Evolutionary conservation across 2,797 vertebrate genomes (phyloP).

Genomic region (Macropodus opercularis): DNA sequence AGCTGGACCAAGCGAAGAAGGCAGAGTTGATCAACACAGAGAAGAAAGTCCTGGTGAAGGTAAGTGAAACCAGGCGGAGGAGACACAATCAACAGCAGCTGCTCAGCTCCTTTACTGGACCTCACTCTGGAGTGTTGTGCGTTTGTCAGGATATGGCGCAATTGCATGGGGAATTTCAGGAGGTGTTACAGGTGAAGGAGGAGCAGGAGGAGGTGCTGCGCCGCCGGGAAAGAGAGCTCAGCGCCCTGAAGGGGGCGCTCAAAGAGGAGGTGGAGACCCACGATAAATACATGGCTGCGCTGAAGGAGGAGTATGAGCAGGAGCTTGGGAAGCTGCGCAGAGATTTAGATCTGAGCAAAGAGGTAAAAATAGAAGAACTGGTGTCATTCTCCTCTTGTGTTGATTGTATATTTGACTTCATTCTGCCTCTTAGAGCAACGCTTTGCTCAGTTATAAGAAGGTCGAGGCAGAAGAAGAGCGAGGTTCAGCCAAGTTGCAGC

Average conservation of each 20-base stretch:
- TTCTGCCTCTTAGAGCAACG: conserved; percentile 77
- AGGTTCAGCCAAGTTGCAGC: conserved; percentile 61
- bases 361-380: conserved; percentile 73
- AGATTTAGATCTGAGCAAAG: conserved; percentile 82
- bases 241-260: conserved; percentile 89
- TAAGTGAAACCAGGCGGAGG: conserved; percentile 62
- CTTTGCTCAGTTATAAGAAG: conserved; percentile 80
- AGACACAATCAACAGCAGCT: conserved; percentile 22
- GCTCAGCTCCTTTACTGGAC: background rate
- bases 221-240: conserved; percentile 89
- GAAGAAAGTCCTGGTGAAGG: conserved; percentile 88
- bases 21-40: conserved; percentile 79
- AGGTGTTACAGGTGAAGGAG: conserved; percentile 86
- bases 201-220: conserved; percentile 91
- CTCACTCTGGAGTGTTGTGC: background rate
- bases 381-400: background rate
- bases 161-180: conserved; percentile 87
- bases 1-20: conserved; percentile 88
- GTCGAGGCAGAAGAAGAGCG: conserved; percentile 75
- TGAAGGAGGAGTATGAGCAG: conserved; percentile 88
- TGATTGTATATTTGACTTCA: background rate
- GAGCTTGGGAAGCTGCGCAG: conserved; percentile 83
- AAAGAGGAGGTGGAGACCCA: conserved; percentile 94
- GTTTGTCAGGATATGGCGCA: conserved; percentile 84
- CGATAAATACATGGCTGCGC: conserved; percentile 87